Evolutionary conservation across 2,113 vertebrate genomes (phyloP), one percentile per base, ranked within the genome.

Genomic region (Loxodonta africana): DNA sequence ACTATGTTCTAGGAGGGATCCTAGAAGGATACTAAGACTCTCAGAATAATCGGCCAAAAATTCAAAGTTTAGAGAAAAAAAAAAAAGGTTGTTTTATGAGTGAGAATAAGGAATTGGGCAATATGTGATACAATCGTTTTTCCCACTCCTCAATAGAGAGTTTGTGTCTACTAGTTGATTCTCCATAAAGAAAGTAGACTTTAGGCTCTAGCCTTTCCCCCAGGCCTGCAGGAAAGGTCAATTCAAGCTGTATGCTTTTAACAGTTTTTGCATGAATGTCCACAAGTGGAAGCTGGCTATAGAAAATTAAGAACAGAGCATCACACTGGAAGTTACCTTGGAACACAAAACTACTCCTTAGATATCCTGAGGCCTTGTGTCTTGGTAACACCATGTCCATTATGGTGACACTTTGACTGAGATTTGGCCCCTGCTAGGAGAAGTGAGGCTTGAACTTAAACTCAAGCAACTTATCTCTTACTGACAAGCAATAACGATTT

Each of bases 371-470:
- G 57, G 48, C 69, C 57, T 89, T 91, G 28, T 67, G 28, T 93
- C 83, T 92, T 89, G 10, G 80, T 94, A 88, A 91, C 74, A 83
- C 78, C 23, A 46, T n/a, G 85, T 83, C 86, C 57, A 73, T 94
- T 94, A 89, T 57, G 23, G 62, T 97, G 95, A 96, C 95, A 94
- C 95, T 93, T 12, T 92, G 65, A 91, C 67, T 71, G 89, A 87
- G 63, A 65, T 33, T 57, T 78, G 2, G 90, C 71, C 28, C 78
- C 30, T 90, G 3, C 53, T 83, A 83, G 48, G 53, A 41, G 9
- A 95, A 20, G 88, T 9, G 21, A 85, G 44, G 25, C 71, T 62
- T 82, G 11, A 73, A 51, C 3, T 83, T 73, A 62, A 95, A 91
- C 26, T 94, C 51, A 17, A 90, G 77, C 90, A 84, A 92, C 23